These are phyloP conservation scores for Hippocampus kuda DNA, from an alignment of 2,797 vertebrate species.

Conservation along the genomic window DNA sequence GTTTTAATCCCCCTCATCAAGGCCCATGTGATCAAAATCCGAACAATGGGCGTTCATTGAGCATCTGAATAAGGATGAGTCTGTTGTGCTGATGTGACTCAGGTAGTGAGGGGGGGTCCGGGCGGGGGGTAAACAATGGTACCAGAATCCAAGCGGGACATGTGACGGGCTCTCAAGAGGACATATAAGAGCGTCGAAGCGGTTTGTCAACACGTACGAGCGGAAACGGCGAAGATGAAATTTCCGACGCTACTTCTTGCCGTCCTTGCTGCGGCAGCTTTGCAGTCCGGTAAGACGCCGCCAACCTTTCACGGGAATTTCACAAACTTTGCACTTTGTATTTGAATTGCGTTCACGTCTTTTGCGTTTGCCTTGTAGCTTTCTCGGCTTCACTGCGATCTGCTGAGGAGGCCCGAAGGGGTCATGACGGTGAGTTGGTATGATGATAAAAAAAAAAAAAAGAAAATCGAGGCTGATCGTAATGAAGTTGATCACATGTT, in stretches of 20 bases:
- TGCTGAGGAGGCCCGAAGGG: conserved; percentile 35
- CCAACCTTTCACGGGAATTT: background rate
- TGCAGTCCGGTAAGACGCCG: conserved; percentile 56
- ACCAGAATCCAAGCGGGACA: conserved; percentile 54
- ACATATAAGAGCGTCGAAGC: conserved; percentile 49
- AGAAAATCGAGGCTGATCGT: background rate
- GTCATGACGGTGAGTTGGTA: conserved; percentile 40
- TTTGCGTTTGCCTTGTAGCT: conserved; percentile 30
- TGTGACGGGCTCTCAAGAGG: conserved; percentile 63
- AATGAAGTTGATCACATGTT: background rate
- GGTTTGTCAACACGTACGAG: background rate
- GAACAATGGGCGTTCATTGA: conserved; percentile 63
- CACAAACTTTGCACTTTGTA: background rate
- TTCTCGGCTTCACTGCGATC: conserved; percentile 55
- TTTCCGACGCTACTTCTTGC: conserved; percentile 38
- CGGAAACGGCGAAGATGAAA: conserved; percentile 50
- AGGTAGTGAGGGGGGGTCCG: conserved; percentile 43
- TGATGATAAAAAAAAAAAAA: background rate
- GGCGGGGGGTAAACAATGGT: conserved; percentile 55
- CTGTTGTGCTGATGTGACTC: conserved; percentile 55
- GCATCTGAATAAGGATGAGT: conserved; percentile 55
- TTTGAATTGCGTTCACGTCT: background rate
- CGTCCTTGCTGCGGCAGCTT: conserved; percentile 49
- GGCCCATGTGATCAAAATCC: conserved; percentile 46
- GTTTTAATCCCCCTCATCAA: conserved; percentile 27